Evolutionary conservation across 2,888 invertebrate species (phyloP).

Genomic region (Ochlodes sylvanus): DNA sequence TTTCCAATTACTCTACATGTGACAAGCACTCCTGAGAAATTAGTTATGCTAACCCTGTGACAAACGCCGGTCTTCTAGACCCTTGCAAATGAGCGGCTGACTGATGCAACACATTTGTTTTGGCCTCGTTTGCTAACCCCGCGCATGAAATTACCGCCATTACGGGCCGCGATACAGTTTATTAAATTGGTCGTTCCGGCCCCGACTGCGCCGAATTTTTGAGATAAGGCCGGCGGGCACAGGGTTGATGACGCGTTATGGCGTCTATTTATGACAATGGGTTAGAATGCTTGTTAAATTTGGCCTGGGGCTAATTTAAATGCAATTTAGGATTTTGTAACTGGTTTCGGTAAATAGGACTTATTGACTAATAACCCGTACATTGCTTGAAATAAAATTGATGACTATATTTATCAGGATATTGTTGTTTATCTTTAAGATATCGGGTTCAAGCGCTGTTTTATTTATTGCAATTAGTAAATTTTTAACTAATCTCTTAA

Average conservation of each 20-base stretch:
- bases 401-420: too few relatives aligned
- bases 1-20: conserved; percentile 4
- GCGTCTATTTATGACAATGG: conserved; percentile 38
- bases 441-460: too few relatives aligned
- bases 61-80: conserved; percentile 49
- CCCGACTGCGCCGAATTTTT: conserved; percentile 46
- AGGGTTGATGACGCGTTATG: conserved; percentile 47
- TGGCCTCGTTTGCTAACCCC: conserved; percentile 58
- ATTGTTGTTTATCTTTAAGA: too few relatives aligned
- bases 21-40: conserved; percentile 9
- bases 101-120: conserved; percentile 67
- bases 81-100: conserved; percentile 65
- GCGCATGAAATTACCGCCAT: conserved; percentile 44
- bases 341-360: background rate
- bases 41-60: conserved; percentile 50
- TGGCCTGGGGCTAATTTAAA: conserved; percentile 9
- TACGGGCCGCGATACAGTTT: conserved; percentile 42
- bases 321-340: conserved; percentile 3
- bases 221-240: conserved; percentile 47
- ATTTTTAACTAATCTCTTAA: too few relatives aligned
- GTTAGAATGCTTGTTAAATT: conserved; percentile 29
- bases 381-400: too few relatives aligned
- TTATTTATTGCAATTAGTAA: too few relatives aligned
- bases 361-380: too few relatives aligned
- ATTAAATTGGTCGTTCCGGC: conserved; percentile 56